Evolutionary conservation across 2,888 invertebrate species (phyloP).

Genomic region (Osedax frankpressi): DNA sequence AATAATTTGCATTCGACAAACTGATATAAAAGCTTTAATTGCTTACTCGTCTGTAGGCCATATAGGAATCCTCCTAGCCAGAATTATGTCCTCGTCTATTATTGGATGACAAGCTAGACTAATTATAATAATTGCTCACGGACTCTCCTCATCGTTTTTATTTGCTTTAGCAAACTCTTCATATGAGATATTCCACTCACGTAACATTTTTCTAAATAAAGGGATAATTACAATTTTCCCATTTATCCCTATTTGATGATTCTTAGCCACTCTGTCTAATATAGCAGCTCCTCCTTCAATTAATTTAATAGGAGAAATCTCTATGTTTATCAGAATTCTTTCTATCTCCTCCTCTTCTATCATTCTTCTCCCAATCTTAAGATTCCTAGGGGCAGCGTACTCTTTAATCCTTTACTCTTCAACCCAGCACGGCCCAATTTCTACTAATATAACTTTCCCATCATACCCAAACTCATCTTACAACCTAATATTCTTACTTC

Average conservation of each 20-base stretch:
- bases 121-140: constrained; percentile 36
- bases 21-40: constrained; percentile 61
- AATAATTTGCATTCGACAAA: constrained; percentile 57
- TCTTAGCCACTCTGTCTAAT: constrained; percentile 55
- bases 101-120: constrained; percentile 27
- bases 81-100: constrained; percentile 24
- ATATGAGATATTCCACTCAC: constrained; percentile 37
- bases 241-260: constrained; percentile 55
- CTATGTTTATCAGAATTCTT: constrained; percentile 54
- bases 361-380: constrained; percentile 52
- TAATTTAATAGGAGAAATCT: constrained; percentile 59
- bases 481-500: constrained; percentile 14
- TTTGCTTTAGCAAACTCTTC: constrained; percentile 32
- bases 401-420: constrained; percentile 56
- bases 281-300: constrained; percentile 58
- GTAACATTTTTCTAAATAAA: constrained; percentile 55
- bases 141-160: constrained; percentile 45
- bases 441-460: background rate
- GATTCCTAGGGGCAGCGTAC: constrained; percentile 58
- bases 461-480: constrained; percentile 1
- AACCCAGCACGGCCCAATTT: constrained; percentile 52
- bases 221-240: constrained; percentile 55
- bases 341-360: constrained; percentile 50
- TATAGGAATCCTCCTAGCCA: constrained; percentile 54
- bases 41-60: constrained; percentile 64